Evolutionary conservation across 1,140 invertebrate genomes (phyloP).

Genomic region (Neodiprion pinetum): DNA sequence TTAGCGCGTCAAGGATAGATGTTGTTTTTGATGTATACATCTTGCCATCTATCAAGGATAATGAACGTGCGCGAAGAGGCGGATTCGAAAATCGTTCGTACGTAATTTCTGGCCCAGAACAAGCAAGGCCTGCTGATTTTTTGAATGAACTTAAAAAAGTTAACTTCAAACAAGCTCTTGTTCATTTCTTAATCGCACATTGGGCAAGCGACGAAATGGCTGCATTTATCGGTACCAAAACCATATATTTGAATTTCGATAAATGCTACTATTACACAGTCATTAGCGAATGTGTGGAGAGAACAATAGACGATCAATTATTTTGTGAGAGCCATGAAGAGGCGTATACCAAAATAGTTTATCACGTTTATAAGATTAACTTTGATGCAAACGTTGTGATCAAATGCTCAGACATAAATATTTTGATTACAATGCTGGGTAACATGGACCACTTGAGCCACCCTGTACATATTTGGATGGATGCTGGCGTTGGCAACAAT

Average conservation of each 20-base stretch:
- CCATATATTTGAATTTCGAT: conserved; percentile 38
- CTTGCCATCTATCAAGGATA: conserved; percentile 32
- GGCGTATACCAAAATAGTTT: conserved; percentile 20
- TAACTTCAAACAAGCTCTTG: conserved; percentile 38
- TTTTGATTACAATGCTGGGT: conserved; percentile 33
- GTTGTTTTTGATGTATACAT: conserved; percentile 29
- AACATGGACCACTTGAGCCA: conserved; percentile 23
- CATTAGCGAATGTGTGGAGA: conserved; percentile 27
- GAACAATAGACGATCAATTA: conserved; percentile 31
- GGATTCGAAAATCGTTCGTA: conserved; percentile 10
- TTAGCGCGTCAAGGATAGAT: no score
- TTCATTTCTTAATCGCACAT: conserved; percentile 39
- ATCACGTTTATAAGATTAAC: conserved; percentile 36
- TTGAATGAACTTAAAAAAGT: conserved; percentile 36
- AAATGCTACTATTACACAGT: conserved; percentile 31
- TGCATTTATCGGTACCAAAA: conserved; percentile 35
- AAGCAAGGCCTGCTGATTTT: conserved; percentile 31
- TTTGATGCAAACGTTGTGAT: conserved; percentile 28
- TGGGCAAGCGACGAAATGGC: conserved; percentile 35
- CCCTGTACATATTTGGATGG: conserved; percentile 31
- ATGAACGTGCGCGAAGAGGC: conserved; percentile 20
- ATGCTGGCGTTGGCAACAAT: conserved; percentile 35
- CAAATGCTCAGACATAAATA: conserved; percentile 33
- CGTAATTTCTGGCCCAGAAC: conserved; percentile 25
- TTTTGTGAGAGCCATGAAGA: conserved; percentile 33